Base-by-base conservation (phyloP, 1,140 invertebrate genomes). In the Lutraria rhynchaena region DNA sequence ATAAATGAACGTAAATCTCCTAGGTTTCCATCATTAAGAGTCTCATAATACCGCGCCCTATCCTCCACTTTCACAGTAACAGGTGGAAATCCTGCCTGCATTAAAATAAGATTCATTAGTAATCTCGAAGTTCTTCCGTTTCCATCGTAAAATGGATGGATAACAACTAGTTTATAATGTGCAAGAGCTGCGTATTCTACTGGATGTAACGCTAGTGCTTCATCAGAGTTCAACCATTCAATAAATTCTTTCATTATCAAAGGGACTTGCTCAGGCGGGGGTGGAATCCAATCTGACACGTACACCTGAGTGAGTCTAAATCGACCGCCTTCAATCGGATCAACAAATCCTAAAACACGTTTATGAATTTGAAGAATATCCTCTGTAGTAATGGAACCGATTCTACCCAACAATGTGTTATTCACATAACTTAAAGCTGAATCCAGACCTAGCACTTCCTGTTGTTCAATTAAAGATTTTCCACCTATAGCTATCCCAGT, bases 1-100 rank as follows among this genome's bases (percentile, higher is more conserved):
- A 99, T 95, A 93, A 99, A 99, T 1, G 98, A 98, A 70, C 88
- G 81, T 13, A 92, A 84, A 82, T 92, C 91, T 9, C 91, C 91
- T 85, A 96, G 95, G 89, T 99, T 99, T 0, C 97, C 98, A 24
- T 96, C 93, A 89, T 98, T 95, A 17, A 99, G 92, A 87, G 96
- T 95, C 84, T 97, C 95, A 90, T 99, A 99, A 87, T 95, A 95
- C 27, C 90, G 84, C 27, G 93, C 90, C 85, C 97, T 94, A 87
- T 99, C 96, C 89, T 98, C 96, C 86, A 99, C 98, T 69, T 96
- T 94, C 70, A 99, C 97, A 63, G 99, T 98, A 5, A 99, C 97
- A 0, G 98, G 98, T 3, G 98, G 98, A 93, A 96, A 99, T 0
- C 98, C 98, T n/a, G 97, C 96, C 92, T 97, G 96, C 96, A 99